Evolutionary conservation across 2,797 vertebrate species (phyloP), one percentile per base, ranked within the genome.

Genomic region (Anas georgica): DNA sequence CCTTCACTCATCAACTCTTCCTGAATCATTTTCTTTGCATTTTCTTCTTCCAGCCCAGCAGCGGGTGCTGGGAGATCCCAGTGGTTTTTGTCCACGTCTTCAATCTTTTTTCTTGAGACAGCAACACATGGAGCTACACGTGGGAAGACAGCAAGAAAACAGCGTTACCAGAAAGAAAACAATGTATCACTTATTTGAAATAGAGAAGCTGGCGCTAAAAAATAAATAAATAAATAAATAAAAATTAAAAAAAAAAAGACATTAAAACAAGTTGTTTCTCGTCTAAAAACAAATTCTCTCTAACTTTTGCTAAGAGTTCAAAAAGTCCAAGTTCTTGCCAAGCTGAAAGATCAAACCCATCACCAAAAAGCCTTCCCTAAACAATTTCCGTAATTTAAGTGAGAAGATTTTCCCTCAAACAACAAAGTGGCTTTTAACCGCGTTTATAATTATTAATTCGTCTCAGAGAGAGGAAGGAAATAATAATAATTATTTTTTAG

Each of bases 401-500:
- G 10, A 37, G 68, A n/a, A 59, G 2, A 11, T 18, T 69, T 76
- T 26, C 39, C 63, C 9, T 67, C 25, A 54, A 69, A 48, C 12
- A 46, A 37, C 18, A 25, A n/a, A 52, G 33, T 10, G 35, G 21
- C 14, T 85, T 78, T 88, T 54, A 22, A 35, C 6, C 9, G 29
- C 4, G 1, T 4, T 16, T 50, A 3, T 35, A 50, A 6, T 33
- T 18, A 21, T 48, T 15, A 35, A 21, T 15, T 2, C 7, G 7
- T 29, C 50, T 50, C 1, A 2, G 58, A 31, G 25, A 46, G 67
- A 68, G n/a, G 43, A 62, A 45, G 13, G n/a, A 16, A 26, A 3
- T 21, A 6, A 17, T 7, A 7, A 12, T 10, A 1, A 25, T 6
- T 6, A n/a, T 9, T 70, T 50, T 58, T 45, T 4, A 43, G 26